These are phyloP conservation scores for Steinernema carpocapsae DNA, from an alignment of 2,888 invertebrate genomes.

Conservation along the genomic window DNA sequence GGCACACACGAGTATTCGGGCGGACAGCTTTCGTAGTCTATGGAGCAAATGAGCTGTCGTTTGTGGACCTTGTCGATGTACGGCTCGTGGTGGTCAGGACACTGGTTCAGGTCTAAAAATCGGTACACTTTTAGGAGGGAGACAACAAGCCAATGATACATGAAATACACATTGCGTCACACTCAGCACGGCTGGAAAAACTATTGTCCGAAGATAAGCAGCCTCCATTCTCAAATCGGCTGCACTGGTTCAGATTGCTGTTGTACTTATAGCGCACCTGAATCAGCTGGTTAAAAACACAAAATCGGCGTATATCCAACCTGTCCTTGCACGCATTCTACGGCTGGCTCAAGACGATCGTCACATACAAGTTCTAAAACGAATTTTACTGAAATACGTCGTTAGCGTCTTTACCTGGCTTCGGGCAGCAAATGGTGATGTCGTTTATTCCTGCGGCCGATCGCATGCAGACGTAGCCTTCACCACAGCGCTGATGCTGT, in stretches of 20 bases:
- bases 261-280: slow-evolving; percentile 39
- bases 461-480: slow-evolving; percentile 33
- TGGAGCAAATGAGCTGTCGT: slow-evolving; percentile 34
- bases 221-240: slow-evolving; percentile 29
- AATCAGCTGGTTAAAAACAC: neutral
- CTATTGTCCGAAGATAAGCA: slow-evolving; percentile 33
- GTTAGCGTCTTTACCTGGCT: slow-evolving; percentile 36
- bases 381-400: no score
- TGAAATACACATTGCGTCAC: slow-evolving; percentile 30
- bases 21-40: slow-evolving; percentile 34
- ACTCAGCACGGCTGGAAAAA: slow-evolving; percentile 36
- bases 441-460: slow-evolving; percentile 12
- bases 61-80: slow-evolving; percentile 25
- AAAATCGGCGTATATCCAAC: neutral
- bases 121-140: neutral
- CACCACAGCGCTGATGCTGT: slow-evolving; percentile 27
- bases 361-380: slow-evolving; percentile 6
- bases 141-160: neutral
- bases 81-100: slow-evolving; percentile 35
- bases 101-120: slow-evolving; percentile 19
- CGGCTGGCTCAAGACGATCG: slow-evolving; percentile 12
- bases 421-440: slow-evolving; percentile 37
- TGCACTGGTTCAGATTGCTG: slow-evolving; percentile 24
- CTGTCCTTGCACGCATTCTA: slow-evolving; percentile 14
- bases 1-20: slow-evolving; percentile 36